Conservation (phyloP, 2,888 invertebrate genomes). For the Heterodera filipjevi region DNA sequence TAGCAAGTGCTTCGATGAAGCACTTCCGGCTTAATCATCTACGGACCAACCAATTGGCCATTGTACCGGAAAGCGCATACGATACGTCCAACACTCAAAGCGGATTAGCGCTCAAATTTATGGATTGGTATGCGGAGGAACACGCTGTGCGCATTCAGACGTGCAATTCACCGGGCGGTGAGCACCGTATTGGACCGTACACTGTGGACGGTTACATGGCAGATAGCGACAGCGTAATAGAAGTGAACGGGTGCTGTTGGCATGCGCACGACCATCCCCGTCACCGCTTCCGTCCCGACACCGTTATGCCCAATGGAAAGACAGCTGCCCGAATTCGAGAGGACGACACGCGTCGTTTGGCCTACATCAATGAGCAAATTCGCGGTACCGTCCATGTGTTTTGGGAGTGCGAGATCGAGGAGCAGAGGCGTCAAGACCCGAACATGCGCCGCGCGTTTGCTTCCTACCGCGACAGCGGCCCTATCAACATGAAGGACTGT, state of each 20-base stretch:
- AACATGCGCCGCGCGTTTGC: neutral
- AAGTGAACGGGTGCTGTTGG: constrained; percentile 15
- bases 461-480: neutral
- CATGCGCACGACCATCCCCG: constrained; percentile 2
- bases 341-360: neutral
- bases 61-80: constrained; percentile 20
- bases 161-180: neutral
- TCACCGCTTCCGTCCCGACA: neutral
- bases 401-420: constrained; percentile 10
- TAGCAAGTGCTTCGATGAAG: constrained; percentile 16
- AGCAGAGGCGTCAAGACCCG: neutral
- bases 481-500: neutral
- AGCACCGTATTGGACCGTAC: constrained; percentile 2
- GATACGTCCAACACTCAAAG: constrained; percentile 12
- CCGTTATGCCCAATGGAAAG: neutral
- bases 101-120: constrained; percentile 11
- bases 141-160: neutral
- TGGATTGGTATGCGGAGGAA: constrained; percentile 24
- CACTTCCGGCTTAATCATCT: constrained; percentile 29
- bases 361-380: neutral
- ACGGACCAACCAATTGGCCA: constrained; percentile 4
- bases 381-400: neutral
- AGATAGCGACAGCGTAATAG: neutral
- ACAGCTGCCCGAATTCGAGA: constrained; percentile 11
- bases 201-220: constrained; percentile 16